Percentiles rank a stretch among this genome's conserved stretches.
These are phyloP conservation scores for Rhinopomastus cyanomelas DNA, from an alignment of 2,113 vertebrate species.

Conservation along the genomic window DNA sequence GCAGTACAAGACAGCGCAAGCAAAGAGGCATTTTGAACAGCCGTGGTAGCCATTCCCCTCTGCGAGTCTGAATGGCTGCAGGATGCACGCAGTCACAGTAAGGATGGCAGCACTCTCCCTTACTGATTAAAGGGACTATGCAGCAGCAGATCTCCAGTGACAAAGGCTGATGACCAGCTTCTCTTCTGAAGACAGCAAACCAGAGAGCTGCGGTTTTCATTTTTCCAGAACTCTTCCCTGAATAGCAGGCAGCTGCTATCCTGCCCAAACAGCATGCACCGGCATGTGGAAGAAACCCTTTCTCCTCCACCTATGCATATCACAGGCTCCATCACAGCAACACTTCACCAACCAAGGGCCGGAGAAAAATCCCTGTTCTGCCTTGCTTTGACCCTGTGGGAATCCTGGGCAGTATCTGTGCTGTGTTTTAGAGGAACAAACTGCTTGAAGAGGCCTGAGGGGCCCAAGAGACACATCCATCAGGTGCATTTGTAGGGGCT, in stretches of 20 bases:
- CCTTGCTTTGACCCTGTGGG: not conserved
- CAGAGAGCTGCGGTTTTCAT: not conserved
- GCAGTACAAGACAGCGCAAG: fast-evolving
- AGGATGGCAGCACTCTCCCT: not conserved
- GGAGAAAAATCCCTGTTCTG: not conserved
- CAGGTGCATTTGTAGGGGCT: not conserved
- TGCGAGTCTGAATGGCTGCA: not conserved
- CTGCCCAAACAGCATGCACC: not conserved
- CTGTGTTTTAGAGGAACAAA: not conserved
- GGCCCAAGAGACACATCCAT: not conserved
- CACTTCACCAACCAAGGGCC: not conserved
- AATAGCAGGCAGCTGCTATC: not conserved
- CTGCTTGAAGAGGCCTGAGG: not conserved
- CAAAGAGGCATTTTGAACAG: not conserved
- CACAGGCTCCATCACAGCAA: not conserved
- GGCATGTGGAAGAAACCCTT: not conserved
- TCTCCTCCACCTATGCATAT: not conserved
- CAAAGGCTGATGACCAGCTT: not conserved
- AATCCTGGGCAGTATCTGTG: not conserved
- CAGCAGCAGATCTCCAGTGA: not conserved
- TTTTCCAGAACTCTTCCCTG: not conserved
- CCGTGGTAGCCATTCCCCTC: not conserved
- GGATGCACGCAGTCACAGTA: not conserved
- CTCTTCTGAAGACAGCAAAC: not conserved
- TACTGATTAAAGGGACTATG: not conserved